phyloP scores from a whole-genome alignment of 2,888 invertebrate genomes.

The Micropterix aruncella region DNA sequence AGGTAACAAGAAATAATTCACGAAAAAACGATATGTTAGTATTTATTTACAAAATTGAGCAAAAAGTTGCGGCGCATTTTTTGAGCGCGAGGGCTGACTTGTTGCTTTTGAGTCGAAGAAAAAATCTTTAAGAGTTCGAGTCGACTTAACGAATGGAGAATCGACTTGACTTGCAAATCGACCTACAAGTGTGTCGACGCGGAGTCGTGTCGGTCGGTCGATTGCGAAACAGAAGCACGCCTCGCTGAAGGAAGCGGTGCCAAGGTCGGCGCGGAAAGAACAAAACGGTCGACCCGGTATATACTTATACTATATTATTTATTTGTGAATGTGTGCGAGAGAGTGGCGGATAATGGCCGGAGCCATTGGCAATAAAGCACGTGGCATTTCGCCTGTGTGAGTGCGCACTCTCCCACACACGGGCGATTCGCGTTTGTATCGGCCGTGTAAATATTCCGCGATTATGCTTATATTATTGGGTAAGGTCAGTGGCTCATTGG shows the following conservation, averaged over 20 bases:
- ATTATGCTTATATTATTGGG: background rate
- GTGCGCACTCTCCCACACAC: background rate
- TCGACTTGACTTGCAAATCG: too few relatives aligned
- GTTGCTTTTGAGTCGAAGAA: too few relatives aligned
- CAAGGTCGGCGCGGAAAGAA: background rate
- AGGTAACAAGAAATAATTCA: too few relatives aligned
- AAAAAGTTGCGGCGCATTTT: too few relatives aligned
- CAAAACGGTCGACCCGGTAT: background rate
- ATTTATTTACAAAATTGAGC: too few relatives aligned
- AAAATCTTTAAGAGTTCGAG: too few relatives aligned
- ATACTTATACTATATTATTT: background rate
- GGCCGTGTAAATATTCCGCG: background rate
- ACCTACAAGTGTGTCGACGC: too few relatives aligned
- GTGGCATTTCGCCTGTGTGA: constrained; percentile 1
- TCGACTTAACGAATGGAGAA: too few relatives aligned
- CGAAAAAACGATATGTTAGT: too few relatives aligned
- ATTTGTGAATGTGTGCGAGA: background rate
- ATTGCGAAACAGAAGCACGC: too few relatives aligned
- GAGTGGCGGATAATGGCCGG: background rate
- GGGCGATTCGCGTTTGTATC: background rate
- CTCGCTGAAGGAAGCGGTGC: background rate
- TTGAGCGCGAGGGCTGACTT: too few relatives aligned
- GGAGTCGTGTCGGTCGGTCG: too few relatives aligned
- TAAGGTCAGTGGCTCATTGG: background rate
- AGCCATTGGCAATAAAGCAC: constrained; percentile 3